Base-by-base conservation (phyloP, 2,888 invertebrate genomes). In the Amaurobius ferox region DNA sequence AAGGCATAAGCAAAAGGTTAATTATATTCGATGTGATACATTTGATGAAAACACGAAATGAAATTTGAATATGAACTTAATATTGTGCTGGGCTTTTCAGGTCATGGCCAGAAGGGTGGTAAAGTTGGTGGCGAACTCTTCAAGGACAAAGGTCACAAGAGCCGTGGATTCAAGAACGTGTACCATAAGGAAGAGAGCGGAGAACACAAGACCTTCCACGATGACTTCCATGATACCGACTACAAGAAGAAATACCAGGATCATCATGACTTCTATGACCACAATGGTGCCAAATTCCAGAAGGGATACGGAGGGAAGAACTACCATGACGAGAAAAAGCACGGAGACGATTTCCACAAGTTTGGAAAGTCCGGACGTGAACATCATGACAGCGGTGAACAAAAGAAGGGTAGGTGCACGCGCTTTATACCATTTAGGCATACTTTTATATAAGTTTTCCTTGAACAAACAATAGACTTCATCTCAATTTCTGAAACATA, bases 141-240 rank as follows among this genome's bases (percentile, higher is more conserved):
- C 40, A 87, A 88, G 13, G 87, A 87, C 64, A 76, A 85, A 40
- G 88, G 88, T 1, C 83, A 85, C 64, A 87, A 87, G 39, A 80
- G 80, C 39, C 26, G 79, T 16, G 87, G 88, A 3, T 88, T 87
- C 73, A 87, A 87, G 61, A 88, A 87, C 35, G 87, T 88, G 19
- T 88, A 88, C 48, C 87, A 87, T 44, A 88, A 88, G 40, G 88
- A 88, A 32, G 88, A 88, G 40, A 79, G 76, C 28, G 87, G 87
- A 5, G 77, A 88, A 9, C 83, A 85, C 39, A 88, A 88, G 23
- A 79, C 79, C 44, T 88, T 83, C 85, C 87, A 87, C 26, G 87
- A 87, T 32, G 88, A 87, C 29, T 87, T 86, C 73, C 79, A 85
- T 39, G 87, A 88, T 26, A 87, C 73, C 30, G 87, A 88, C 77